Base-by-base conservation (phyloP, 2,888 invertebrate species). In the Gastrophysa polygoni region DNA sequence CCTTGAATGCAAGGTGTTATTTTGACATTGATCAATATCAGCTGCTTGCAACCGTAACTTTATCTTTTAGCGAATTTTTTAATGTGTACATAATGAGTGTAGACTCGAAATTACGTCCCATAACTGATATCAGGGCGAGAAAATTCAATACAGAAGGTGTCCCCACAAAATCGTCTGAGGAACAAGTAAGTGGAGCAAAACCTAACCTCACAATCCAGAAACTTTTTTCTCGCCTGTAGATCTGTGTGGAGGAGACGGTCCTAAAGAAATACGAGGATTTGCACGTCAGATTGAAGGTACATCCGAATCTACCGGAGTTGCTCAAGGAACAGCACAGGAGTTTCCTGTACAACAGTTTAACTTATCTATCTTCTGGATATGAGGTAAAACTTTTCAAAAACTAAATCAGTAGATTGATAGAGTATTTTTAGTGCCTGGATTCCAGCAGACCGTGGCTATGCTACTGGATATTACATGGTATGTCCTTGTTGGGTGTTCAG, bases 381-480 rank as follows among this genome's bases (percentile, higher is more conserved):
- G 71, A 76, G 72, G 76, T 76, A 67, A 11, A 38, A 38, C 11
- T 4, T 38, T 38, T 38, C 2, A 24, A 24, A 24, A 7, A 11
- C 14, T 14, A 10, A 11, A 17, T 8, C 20, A 16, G 24, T 43
- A 24, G 16, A 11, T 6, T 20, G n/a, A 14, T 38, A 4, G 16
- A 34, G 18, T 21, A 29, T 29, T 62, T 68, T 77, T 77, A 89
- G 88, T 89, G 89, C 76, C 83, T 99, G 68, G 98, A 99, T 85
- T 92, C 95, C 8, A 98, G 97, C 80, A 88, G 97, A 73, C 91
- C 98, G 6, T 99, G 99, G 99, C 84, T 98, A 64, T 90, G 95
- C 74, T 99, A 97, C 79, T 99, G 99, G 99, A 95, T 94, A 66
- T 81, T 98, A 32, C 96, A 99, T 83, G 89, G 95, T 4, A 84